A percentile compares a stretch with the other conserved stretches of the same genome.
Evolutionary conservation across 2,888 invertebrate genomes (phyloP).

Genomic region (Diadegma fenestrale): DNA sequence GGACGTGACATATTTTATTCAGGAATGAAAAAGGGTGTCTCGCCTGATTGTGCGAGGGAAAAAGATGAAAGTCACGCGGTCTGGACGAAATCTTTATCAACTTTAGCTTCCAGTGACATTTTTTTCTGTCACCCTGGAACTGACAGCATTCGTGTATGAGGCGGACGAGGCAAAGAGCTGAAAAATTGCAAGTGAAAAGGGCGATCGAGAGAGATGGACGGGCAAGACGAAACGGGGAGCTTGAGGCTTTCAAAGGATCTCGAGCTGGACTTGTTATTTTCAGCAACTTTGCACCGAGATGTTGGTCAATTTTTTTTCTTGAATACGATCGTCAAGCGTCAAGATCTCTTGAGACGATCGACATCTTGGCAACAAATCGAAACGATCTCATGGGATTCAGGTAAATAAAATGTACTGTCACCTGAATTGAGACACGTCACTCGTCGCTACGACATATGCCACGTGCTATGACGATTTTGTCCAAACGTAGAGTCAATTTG

Average conservation of each 20-base stretch:
- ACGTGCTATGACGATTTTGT: too few relatives aligned
- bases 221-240: not conserved
- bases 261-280: not conserved
- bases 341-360: too few relatives aligned
- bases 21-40: not conserved
- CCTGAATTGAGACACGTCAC: not conserved
- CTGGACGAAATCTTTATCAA: slow-evolving; percentile 1
- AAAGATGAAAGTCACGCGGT: slow-evolving; percentile 8
- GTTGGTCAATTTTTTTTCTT: not conserved
- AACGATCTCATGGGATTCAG: not conserved
- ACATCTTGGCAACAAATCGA: not conserved
- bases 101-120: not conserved
- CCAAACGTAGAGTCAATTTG: too few relatives aligned
- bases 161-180: not conserved
- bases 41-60: not conserved
- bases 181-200: not conserved
- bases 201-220: not conserved
- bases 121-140: not conserved
- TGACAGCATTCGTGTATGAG: not conserved
- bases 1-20: slow-evolving; percentile 14
- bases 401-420: not conserved
- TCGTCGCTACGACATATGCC: not conserved
- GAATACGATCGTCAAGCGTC: too few relatives aligned
- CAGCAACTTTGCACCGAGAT: not conserved
- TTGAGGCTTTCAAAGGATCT: not conserved